These are phyloP conservation scores for Sycophila texana DNA, from an alignment of 2,888 invertebrate species.

Conservation along the genomic window DNA sequence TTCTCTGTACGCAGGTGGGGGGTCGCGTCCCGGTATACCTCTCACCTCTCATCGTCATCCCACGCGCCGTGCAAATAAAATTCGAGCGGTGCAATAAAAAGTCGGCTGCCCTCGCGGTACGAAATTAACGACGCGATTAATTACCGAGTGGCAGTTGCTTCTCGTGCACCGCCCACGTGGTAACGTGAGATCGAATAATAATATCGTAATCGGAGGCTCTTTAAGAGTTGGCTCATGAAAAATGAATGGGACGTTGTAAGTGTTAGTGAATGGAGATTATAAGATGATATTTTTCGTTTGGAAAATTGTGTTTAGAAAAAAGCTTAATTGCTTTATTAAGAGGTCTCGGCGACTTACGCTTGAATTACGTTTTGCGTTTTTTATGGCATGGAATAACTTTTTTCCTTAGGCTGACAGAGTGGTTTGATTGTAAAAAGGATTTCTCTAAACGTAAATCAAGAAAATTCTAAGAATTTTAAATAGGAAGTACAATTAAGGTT, in stretches of 20 bases:
- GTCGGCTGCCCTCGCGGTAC: neutral
- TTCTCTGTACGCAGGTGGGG: too few species aligned
- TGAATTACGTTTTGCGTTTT: too few species aligned
- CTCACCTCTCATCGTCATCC: neutral
- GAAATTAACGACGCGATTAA: constrained; percentile 2
- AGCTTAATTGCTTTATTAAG: too few species aligned
- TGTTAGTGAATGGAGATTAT: too few species aligned
- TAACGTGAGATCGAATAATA: constrained; percentile 25
- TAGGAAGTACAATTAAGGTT: too few species aligned
- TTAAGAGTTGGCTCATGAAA: neutral
- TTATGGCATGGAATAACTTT: too few species aligned
- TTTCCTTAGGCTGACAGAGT: too few species aligned
- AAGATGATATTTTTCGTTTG: too few species aligned
- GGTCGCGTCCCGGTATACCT: too few species aligned
- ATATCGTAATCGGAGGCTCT: constrained; percentile 26
- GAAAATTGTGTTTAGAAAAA: too few species aligned
- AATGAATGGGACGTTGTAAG: neutral
- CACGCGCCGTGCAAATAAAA: neutral
- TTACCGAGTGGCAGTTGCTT: neutral
- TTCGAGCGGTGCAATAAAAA: neutral
- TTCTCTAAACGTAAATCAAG: neutral
- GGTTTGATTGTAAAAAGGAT: neutral
- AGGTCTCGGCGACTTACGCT: too few species aligned
- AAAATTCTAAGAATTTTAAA: too few species aligned
- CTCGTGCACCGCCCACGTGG: neutral